Evolutionary conservation across 2,797 vertebrate genomes (phyloP).

Genomic region (Steatocranus sp.): DNA sequence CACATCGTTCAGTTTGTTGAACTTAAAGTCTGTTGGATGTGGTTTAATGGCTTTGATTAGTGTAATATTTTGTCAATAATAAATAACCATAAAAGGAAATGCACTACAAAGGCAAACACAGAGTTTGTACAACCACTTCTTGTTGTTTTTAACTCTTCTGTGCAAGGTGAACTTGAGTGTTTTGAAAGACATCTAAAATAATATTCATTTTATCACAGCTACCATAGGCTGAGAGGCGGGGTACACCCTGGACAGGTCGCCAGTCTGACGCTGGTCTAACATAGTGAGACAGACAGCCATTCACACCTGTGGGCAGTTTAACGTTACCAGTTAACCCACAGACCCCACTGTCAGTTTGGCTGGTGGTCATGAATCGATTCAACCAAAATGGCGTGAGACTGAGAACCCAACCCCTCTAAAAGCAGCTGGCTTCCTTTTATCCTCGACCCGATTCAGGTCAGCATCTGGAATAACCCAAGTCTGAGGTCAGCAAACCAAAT

Average conservation of each 20-base stretch:
- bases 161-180: not conserved
- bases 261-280: not conserved
- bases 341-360: no score
- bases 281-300: no score
- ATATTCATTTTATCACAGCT: no score
- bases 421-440: no score
- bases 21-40: accelerated
- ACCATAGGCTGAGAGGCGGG: not conserved
- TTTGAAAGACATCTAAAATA: accelerated
- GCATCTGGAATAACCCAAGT: not conserved
- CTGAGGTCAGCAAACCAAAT: not conserved
- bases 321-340: no score
- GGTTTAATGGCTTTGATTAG: accelerated
- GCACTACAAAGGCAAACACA: not conserved
- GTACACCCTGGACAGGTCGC: accelerated
- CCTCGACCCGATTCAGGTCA: not conserved
- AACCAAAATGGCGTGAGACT: no score
- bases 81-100: not conserved
- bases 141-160: not conserved
- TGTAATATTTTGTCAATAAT: accelerated
- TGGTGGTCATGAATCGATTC: no score
- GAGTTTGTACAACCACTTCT: accelerated
- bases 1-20: not conserved
- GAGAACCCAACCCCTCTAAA: no score
- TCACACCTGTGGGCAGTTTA: accelerated